Base-by-base conservation (phyloP, 2,113 vertebrate species). In the Trachemys scripta region DNA sequence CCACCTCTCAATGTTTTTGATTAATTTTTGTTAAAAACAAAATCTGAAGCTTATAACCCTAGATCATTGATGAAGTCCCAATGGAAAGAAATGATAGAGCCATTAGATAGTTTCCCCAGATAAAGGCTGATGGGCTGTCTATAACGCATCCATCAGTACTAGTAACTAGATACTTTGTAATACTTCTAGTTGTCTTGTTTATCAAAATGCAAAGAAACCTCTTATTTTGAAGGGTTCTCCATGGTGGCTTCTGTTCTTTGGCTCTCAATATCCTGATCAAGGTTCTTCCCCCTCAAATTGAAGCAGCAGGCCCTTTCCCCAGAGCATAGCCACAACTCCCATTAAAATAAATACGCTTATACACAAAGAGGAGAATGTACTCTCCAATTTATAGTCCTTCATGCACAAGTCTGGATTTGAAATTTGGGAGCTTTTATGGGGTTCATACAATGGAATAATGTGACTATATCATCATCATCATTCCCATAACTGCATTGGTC, bases 291-390 rank as follows among this genome's bases (percentile, higher is more conserved):
- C 27, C 72, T 94, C 51, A 57, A 80, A 72, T 65, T 93, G 38
- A 95, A 93, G 85, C 50, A n/a, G 10, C 49, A 95, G 80, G 10
- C 4, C 90, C 94, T 72, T 86, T 80, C 84, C 27, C 14, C 83
- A 75, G 85, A 83, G 49, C 29, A 8, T 5, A 90, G 78, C 56
- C 53, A 50, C 78, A 91, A 50, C 3, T 86, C 90, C 78, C 56
- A 53, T 35, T 78, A 78, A 84, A 90, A 75, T 22, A 75, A 88
- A 86, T 24, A 31, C 88, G 20, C 38, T 92, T 86, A 82, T 3
- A 22, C 38, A n/a, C 49, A 56, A 45, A 11, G 80, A 90, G 49
- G 22, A 54, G n/a, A 29, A 50, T 80, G 82, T 82, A 90, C 85
- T 56, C 49, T 94, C 35, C 56, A 49, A 91, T 92, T 92, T n/a